Percentiles rank a stretch among this genome's conserved stretches.
These are phyloP conservation scores for Steinernema khuongi DNA, from an alignment of 1,140 invertebrate species.

Conservation along the genomic window DNA sequence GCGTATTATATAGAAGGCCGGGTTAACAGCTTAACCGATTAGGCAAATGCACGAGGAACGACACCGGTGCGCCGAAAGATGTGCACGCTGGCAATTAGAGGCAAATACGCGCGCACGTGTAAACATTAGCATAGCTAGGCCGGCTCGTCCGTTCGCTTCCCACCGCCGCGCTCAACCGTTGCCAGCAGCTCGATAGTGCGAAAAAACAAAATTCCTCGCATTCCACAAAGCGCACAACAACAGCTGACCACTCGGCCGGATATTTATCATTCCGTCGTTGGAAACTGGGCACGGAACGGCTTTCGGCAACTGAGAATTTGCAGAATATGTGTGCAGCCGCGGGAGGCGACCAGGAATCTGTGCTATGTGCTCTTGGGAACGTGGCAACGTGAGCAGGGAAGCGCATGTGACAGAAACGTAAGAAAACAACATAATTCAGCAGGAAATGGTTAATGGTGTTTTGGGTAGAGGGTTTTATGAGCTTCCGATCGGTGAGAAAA, in stretches of 20 bases:
- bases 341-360: background rate
- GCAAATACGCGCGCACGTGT: conserved; percentile 10
- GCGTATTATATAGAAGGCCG: no score
- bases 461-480: no score
- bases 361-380: no score
- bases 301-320: background rate
- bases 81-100: background rate
- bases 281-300: no score
- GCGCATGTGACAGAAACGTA: no score
- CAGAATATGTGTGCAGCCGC: background rate
- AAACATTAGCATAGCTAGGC: conserved; percentile 9
- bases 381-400: no score
- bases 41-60: no score
- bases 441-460: no score
- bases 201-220: conserved; percentile 15
- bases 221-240: conserved; percentile 9
- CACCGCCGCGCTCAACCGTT: background rate
- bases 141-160: background rate
- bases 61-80: no score
- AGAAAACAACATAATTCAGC: no score
- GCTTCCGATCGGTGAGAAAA: no score
- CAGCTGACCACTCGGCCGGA: background rate
- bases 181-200: background rate
- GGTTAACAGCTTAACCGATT: no score
- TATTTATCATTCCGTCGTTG: background rate